These are phyloP conservation scores for Delphinus delphis DNA, from an alignment of 2,113 vertebrate species.

Conservation along the genomic window DNA sequence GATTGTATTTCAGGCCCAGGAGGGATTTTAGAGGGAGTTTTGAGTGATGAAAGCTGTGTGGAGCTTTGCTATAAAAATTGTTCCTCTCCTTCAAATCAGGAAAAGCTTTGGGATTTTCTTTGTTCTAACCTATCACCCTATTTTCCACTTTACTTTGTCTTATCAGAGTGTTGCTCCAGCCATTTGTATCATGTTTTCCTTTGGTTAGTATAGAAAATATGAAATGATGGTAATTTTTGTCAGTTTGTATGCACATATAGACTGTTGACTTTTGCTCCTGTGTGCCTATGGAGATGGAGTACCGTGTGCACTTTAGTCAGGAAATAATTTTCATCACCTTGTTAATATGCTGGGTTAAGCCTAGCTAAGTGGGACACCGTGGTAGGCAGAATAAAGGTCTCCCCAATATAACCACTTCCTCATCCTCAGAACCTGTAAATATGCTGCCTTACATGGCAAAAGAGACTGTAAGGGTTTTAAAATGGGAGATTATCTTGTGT, in stretches of 20 bases:
- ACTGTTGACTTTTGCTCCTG: neutral
- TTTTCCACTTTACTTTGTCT: neutral
- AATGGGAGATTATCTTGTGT: neutral
- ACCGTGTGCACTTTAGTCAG: neutral
- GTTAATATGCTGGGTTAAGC: neutral
- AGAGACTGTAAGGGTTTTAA: neutral
- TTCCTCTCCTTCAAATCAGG: neutral
- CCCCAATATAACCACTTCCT: neutral
- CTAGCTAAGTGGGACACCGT: neutral
- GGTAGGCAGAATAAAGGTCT: neutral
- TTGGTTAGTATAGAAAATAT: neutral
- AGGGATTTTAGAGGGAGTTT: neutral
- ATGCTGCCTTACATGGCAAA: neutral
- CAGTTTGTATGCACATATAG: neutral
- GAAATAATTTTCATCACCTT: neutral
- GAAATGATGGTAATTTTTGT: neutral
- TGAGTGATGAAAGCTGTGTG: neutral
- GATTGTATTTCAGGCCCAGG: neutral
- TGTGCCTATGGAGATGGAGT: neutral
- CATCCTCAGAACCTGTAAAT: neutral
- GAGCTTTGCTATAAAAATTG: neutral
- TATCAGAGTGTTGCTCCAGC: neutral
- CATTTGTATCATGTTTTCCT: neutral
- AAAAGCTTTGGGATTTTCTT: neutral
- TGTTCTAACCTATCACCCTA: neutral